Evolutionary conservation across 2,113 vertebrate genomes (phyloP).

Genomic region (Pelmatolapia mariae): DNA sequence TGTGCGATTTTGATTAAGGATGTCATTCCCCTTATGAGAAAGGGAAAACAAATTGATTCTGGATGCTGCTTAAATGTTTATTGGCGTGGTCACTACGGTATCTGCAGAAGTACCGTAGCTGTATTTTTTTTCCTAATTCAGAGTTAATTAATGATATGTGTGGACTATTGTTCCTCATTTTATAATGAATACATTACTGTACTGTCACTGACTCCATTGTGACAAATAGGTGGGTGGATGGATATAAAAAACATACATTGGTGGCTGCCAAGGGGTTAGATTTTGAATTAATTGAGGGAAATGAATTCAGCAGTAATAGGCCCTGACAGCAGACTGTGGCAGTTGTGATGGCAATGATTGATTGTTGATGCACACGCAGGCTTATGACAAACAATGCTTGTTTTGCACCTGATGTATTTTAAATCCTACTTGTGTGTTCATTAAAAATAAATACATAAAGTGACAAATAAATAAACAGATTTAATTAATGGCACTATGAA

Average conservation of each 20-base stretch:
- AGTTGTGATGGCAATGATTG: constrained; percentile 73
- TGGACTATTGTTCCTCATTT: constrained; percentile 70
- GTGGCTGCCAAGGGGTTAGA: constrained; percentile 69
- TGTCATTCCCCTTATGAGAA: constrained; percentile 72
- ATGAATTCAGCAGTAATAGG: constrained; percentile 77
- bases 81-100: neutral
- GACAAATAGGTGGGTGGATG: constrained; percentile 76
- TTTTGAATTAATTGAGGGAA: constrained; percentile 80
- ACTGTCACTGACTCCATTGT: constrained; percentile 75
- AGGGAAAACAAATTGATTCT: constrained; percentile 54
- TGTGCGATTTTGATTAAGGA: constrained; percentile 64
- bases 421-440: constrained; percentile 47
- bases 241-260: constrained; percentile 70
- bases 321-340: constrained; percentile 72
- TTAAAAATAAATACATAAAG: constrained; percentile 53
- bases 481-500: neutral
- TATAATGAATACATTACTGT: constrained; percentile 77
- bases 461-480: constrained; percentile 3
- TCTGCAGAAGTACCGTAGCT: constrained; percentile 3
- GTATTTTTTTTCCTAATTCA: constrained; percentile 38
- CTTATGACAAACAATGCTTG: constrained; percentile 66
- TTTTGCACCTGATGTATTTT: constrained; percentile 51
- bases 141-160: constrained; percentile 74
- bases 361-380: constrained; percentile 68
- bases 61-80: neutral